Evolutionary conservation across 1,140 invertebrate genomes (phyloP), one percentile per base, ranked within the genome.

Genomic region (Tetragnatha versicolor): DNA sequence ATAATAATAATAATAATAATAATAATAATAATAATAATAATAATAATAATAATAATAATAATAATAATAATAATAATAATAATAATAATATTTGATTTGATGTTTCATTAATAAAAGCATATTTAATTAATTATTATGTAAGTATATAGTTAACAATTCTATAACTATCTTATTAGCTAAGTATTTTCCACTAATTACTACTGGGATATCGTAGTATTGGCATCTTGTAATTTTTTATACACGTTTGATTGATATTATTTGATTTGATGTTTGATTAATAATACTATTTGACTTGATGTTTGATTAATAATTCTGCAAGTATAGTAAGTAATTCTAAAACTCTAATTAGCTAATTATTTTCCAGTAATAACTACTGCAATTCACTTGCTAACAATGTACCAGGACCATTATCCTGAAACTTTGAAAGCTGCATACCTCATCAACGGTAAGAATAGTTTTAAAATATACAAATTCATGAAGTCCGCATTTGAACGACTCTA

Each of bases 331-430:
- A 27, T 55, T 55, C 25, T 5, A 53, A 12, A 22, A 10, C 27
- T 22, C 17, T 4, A 25, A 33, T 33, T 25, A 17, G 35, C 17
- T 31, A 14, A 31, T 9, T 60, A 2, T 9, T 65, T 65, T 42
- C 10, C 60, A 77, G 73, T 77, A 0, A 77, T 77, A 5, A 77
- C 65, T 55, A 47, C 47, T 35, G 73, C 60, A 2, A 77, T 77
- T 42, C 73, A 77, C 29, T 47, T 77, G 7, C 39, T 77, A 5
- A 77, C 73, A 20, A 77, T 77, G 73, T 77, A 77, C 6, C 73
- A 77, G 20, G 73, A 77, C 25, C 65, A 77, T 14, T 77, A 77
- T 42, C 73, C 73, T 7, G 73, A 77, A 66, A 65, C 60, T 14
- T 39, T 77, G 22, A 77, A 77, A 63, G 61, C 60, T 20, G 73